phyloP scores from a whole-genome alignment of 2,888 invertebrate genomes.

The Sinhomidia bicolor region DNA sequence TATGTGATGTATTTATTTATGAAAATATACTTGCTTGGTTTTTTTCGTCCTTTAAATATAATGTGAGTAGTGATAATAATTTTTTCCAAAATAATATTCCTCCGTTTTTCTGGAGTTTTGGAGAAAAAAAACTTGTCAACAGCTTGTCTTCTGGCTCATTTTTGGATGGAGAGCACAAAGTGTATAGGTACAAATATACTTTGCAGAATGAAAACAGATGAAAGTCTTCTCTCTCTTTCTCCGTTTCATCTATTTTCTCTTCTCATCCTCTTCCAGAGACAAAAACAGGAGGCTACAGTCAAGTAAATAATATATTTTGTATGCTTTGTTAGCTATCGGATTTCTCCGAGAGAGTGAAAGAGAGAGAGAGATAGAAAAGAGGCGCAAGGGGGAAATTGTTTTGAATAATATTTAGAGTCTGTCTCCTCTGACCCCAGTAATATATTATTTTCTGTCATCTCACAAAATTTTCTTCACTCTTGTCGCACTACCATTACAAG shows the following conservation, averaged over 20 bases:
- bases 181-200: background rate
- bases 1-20: too few species aligned
- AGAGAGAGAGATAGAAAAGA: background rate
- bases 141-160: background rate
- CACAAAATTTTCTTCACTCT: conserved; percentile 62
- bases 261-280: too few species aligned
- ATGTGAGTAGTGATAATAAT: too few species aligned
- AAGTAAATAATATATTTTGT: background rate
- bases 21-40: too few species aligned
- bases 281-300: conserved; percentile 9
- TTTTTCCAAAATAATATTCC: conserved; percentile 46
- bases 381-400: conserved; percentile 68
- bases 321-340: conserved; percentile 62
- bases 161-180: background rate
- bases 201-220: conserved; percentile 67
- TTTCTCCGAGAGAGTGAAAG: conserved; percentile 17
- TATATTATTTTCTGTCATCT: conserved; percentile 74
- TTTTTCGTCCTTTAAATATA: background rate
- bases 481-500: background rate
- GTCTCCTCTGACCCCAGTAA: conserved; percentile 66
- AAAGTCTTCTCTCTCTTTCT: background rate
- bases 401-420: conserved; percentile 73
- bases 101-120: background rate
- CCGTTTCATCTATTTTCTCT: background rate
- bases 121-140: conserved; percentile 60